Evolutionary conservation across 2,888 invertebrate genomes (phyloP).

Genomic region (Yponomeuta plumbellus): DNA sequence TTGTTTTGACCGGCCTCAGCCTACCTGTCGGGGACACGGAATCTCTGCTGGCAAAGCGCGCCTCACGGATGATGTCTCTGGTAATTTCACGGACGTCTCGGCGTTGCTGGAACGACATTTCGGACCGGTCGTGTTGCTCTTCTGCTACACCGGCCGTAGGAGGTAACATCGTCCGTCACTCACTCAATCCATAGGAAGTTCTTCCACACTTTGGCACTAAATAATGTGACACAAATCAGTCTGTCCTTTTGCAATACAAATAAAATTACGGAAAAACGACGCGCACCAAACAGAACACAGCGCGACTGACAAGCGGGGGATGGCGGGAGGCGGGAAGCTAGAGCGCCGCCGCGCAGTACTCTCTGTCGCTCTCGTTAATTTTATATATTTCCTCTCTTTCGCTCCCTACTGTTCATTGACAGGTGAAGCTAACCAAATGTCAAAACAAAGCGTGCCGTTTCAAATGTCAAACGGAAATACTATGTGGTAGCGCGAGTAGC

Average conservation of each 20-base stretch:
- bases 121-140: conserved; percentile 67
- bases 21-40: conserved; percentile 71
- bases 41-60: conserved; percentile 59
- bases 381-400: conserved; percentile 39
- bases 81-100: conserved; percentile 67
- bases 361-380: conserved; percentile 35
- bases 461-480: conserved; percentile 49
- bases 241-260: conserved; percentile 29
- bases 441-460: conserved; percentile 67
- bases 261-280: conserved; percentile 44
- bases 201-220: conserved; percentile 6
- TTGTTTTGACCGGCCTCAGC: conserved; percentile 48
- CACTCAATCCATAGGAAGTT: conserved; percentile 60
- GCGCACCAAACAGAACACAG: conserved; percentile 60
- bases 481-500: too few species aligned
- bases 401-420: conserved; percentile 52
- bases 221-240: conserved; percentile 30
- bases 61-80: conserved; percentile 66
- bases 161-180: conserved; percentile 57
- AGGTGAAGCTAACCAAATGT: conserved; percentile 51
- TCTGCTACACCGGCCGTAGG: conserved; percentile 70
- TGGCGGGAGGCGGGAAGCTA: conserved; percentile 56
- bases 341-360: conserved; percentile 62
- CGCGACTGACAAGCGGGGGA: conserved; percentile 63
- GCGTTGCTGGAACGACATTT: conserved; percentile 70